phyloP scores from a whole-genome alignment of 2,888 invertebrate species.

The Elysia crispata region DNA sequence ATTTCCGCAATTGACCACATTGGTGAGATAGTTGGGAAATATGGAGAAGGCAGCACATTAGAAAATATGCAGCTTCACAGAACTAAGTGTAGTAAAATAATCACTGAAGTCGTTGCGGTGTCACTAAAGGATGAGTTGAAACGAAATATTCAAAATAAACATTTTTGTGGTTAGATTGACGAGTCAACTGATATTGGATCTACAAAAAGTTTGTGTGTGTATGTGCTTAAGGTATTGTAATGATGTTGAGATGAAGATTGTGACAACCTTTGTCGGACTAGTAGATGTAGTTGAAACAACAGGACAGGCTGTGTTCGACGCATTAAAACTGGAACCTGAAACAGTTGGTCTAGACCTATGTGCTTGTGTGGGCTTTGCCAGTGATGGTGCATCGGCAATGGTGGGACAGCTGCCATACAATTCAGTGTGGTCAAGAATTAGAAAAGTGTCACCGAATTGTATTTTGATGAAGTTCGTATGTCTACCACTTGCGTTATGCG shows the following conservation, averaged over 20 bases:
- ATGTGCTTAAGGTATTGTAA: background rate
- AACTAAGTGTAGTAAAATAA: constrained; percentile 2
- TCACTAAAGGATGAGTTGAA: constrained; percentile 17
- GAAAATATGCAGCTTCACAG: background rate
- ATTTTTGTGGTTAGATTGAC: background rate
- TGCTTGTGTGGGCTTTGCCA: constrained; percentile 27
- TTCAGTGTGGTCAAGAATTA: constrained; percentile 34
- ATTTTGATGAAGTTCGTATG: constrained; percentile 32
- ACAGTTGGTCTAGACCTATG: constrained; percentile 2
- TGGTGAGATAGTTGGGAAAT: background rate
- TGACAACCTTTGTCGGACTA: constrained; percentile 17
- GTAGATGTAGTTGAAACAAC: constrained; percentile 11
- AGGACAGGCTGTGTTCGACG: constrained; percentile 1
- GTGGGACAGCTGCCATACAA: constrained; percentile 13
- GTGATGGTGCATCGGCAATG: constrained; percentile 38
- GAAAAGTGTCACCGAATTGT: constrained; percentile 23
- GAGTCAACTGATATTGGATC: constrained; percentile 21
- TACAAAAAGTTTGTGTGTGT: background rate
- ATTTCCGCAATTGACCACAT: background rate
- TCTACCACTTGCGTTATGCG: constrained; percentile 23
- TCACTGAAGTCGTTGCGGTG: background rate
- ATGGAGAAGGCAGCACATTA: background rate
- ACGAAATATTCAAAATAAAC: background rate
- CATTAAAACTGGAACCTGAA: constrained; percentile 2
- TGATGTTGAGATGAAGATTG: background rate